Conservation (phyloP, 2,888 invertebrate genomes). For the Philhelius pedissequus region DNA sequence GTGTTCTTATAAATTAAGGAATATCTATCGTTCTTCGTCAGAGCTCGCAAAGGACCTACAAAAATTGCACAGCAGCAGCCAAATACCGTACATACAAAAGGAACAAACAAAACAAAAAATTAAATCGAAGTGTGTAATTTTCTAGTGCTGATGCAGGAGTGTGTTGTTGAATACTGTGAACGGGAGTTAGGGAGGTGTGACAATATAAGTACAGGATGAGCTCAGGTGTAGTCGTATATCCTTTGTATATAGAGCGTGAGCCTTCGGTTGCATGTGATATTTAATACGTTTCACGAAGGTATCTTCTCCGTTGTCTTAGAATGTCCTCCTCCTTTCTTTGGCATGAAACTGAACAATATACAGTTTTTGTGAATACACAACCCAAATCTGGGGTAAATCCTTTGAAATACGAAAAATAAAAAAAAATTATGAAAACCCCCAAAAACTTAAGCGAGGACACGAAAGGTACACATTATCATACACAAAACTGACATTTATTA, state of each 20-base stretch:
- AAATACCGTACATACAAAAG: not conserved
- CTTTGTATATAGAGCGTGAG: conserved; percentile 32
- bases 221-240: conserved; percentile 24
- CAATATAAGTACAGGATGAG: conserved; percentile 29
- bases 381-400: conserved; percentile 43
- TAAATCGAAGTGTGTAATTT: conserved; percentile 37
- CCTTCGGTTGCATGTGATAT: conserved; percentile 46
- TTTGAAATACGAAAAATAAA: conserved; percentile 6
- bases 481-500: not conserved
- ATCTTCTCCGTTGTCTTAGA: conserved; percentile 41
- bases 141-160: conserved; percentile 41
- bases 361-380: conserved; percentile 26
- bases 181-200: conserved; percentile 31
- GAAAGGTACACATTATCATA: conserved; percentile 15
- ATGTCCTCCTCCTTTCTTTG: conserved; percentile 18
- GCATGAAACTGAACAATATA: conserved; percentile 38
- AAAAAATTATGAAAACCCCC: conserved; percentile 6
- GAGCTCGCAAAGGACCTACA: not conserved
- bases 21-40: conserved; percentile 27
- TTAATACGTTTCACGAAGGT: conserved; percentile 46
- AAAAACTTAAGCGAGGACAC: conserved; percentile 28
- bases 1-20: conserved; percentile 56
- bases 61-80: not conserved
- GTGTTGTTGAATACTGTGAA: conserved; percentile 35
- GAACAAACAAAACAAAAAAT: not conserved